Evolutionary conservation across 2,888 invertebrate genomes (phyloP), one percentile per base, ranked within the genome.

Genomic region (Seira musarum): DNA sequence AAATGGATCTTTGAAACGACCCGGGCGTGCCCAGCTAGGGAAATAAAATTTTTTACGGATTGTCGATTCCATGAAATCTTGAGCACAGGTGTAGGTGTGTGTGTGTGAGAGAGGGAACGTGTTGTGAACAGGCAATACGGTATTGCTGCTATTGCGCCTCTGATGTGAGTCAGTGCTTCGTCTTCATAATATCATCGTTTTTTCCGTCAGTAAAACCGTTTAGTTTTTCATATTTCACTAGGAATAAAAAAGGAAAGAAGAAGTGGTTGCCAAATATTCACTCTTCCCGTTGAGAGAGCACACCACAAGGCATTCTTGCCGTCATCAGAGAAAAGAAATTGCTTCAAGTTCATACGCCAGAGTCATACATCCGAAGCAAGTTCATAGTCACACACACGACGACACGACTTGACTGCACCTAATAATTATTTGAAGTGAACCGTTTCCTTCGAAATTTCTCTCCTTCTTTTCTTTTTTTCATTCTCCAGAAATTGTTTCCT

Each of bases 1-100:
- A 84, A 84, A 82, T 83, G 82, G 83, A 83, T 80, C 81, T 80
- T 82, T 81, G 78, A 78, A 81, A 84, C 84, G 83, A 82, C 80
- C 78, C 81, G 81, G 82, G 84, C 83, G 84, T 84, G 84, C 84
- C 78, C 80, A 73, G 83, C 81, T 83, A 79, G 83, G 82, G 81
- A 83, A 84, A 84, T 84, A 83, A 77, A 83, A 72, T 84, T 83
- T 81, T 84, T 84, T 84, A 84, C 84, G 84, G 83, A 82, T 84
- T 83, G 84, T 81, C 83, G 83, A 84, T 80, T 82, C 80, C 80
- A 68, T 83, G 83, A 84, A 83, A 83, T 83, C 82, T 83, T 81
- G 81, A 80, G 74, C 84, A 84, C 84, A 84, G 84, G 84, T 84
- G 84, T 78, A 81, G 71, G 64, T 30, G 30, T 30, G 30, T 30